phyloP scores from a whole-genome alignment of 2,113 vertebrate genomes.

The Neogale vison region DNA sequence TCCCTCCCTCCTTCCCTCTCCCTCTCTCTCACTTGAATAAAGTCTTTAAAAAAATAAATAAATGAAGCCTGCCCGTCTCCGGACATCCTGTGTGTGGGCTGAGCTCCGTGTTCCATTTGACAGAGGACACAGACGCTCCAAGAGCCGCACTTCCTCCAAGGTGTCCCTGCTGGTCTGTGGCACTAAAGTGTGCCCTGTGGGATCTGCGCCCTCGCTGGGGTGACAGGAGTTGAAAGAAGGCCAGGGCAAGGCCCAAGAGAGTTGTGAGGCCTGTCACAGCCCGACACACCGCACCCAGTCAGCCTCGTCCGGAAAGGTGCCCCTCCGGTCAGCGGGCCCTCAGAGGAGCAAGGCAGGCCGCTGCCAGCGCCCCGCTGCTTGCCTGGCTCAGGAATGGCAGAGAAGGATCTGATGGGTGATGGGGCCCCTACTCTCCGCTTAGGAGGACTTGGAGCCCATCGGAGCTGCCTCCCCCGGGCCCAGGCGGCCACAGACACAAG shows the following conservation, averaged over 20 bases:
- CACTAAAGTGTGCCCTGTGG: background rate
- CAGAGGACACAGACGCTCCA: background rate
- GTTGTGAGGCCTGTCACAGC: no score
- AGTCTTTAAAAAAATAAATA: background rate
- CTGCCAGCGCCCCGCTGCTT: rapidly evolving
- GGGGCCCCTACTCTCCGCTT: background rate
- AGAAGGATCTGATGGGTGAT: background rate
- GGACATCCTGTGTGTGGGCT: rapidly evolving
- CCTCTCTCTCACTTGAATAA: background rate
- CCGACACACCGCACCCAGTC: no score
- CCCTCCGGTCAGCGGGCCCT: background rate
- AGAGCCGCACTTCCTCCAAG: background rate
- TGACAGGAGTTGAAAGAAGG: background rate
- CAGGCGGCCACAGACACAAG: rapidly evolving
- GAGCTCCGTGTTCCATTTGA: background rate
- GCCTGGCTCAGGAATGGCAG: background rate
- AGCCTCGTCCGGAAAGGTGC: background rate
- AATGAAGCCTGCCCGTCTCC: rapidly evolving
- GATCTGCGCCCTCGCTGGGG: background rate
- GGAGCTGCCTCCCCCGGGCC: background rate
- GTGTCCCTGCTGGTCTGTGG: background rate
- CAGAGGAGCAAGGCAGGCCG: background rate
- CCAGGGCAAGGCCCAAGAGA: background rate
- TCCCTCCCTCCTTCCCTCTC: background rate
- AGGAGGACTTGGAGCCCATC: background rate